Conservation (phyloP, 1,140 invertebrate species). For the Lerema accius region DNA sequence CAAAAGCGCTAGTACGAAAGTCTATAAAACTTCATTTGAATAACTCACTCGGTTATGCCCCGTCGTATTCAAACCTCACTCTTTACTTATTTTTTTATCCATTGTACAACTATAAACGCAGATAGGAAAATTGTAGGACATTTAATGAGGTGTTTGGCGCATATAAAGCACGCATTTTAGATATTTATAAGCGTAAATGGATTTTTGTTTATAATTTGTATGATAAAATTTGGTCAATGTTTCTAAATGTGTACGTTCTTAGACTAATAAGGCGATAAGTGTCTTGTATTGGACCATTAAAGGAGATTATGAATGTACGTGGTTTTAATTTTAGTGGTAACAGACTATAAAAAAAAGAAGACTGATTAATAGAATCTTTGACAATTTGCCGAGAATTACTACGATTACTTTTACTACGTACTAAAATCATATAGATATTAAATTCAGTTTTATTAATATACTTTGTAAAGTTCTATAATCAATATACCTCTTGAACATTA, state of each 20-base stretch:
- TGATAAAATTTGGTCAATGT: constrained; percentile 46
- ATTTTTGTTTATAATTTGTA: constrained; percentile 56
- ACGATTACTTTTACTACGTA: too few relatives aligned
- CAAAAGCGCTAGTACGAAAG: constrained; percentile 28
- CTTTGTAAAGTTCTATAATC: too few relatives aligned
- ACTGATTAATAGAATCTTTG: too few relatives aligned
- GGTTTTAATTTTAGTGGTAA: constrained; percentile 32
- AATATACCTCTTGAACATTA: too few relatives aligned
- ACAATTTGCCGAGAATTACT: too few relatives aligned
- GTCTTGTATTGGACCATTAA: not conserved
- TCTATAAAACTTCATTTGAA: constrained; percentile 63
- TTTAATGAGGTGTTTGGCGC: constrained; percentile 59
- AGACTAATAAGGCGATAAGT: constrained; percentile 39
- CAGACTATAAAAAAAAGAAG: too few relatives aligned
- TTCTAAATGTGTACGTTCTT: constrained; percentile 40
- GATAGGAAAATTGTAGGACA: constrained; percentile 54
- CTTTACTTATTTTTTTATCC: constrained; percentile 48
- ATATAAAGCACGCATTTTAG: constrained; percentile 43
- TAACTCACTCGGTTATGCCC: constrained; percentile 51
- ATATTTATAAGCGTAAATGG: constrained; percentile 39
- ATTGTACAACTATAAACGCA: constrained; percentile 56
- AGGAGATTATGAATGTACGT: constrained; percentile 48
- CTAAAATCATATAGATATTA: too few relatives aligned
- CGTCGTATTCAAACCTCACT: constrained; percentile 36
- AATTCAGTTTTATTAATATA: too few relatives aligned